Evolutionary conservation across 2,888 invertebrate species (phyloP), one percentile per base, ranked within the genome.

Genomic region (Platerodrilus igneus): DNA sequence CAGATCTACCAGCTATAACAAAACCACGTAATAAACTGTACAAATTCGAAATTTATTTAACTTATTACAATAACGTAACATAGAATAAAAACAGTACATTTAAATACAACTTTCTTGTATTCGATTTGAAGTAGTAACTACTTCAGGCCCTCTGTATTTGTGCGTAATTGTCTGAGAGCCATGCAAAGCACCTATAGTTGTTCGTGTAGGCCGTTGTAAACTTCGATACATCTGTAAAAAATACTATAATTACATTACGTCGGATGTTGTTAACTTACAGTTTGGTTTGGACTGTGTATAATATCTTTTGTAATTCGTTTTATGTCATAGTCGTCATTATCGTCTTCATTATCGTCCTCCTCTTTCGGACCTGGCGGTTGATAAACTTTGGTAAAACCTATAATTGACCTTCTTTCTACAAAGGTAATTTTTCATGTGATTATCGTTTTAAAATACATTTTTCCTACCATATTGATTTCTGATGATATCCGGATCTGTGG

Each of bases 61-160:
- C 37, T 41, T 41, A 45, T 37, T 45, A 45, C 45, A 45, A 41
- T 31, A 45, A 45, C 39, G 37, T 45, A 45, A 45, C 68, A 68
- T 67, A 67, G 66, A 61, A 66, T 68, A 65, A 67, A 66, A 68
- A 67, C 66, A 67, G 63, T 62, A 65, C 62, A 64, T 68, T 81
- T 86, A 88, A 83, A 88, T 88, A 83, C 88, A 88, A 74, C 87
- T 88, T 73, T 88, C 88, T 70, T 88, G 88, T 71, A 88, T 87
- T 62, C 86, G 79, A 73, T 87, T 87, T 50, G 87, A 87, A 47
- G 87, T 86, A 55, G 88, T 88, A 50, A 88, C 86, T 54, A 88
- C 86, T 69, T 88, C 88, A 49, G 87, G 87, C 58, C 85, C 81
- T 59, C 86, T 78, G 52, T 86, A 78, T 68, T 86, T 86, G 60